Evolutionary conservation across 2,888 invertebrate species (phyloP), one percentile per base, ranked within the genome.

Genomic region (Gymnosoma rotundatum): DNA sequence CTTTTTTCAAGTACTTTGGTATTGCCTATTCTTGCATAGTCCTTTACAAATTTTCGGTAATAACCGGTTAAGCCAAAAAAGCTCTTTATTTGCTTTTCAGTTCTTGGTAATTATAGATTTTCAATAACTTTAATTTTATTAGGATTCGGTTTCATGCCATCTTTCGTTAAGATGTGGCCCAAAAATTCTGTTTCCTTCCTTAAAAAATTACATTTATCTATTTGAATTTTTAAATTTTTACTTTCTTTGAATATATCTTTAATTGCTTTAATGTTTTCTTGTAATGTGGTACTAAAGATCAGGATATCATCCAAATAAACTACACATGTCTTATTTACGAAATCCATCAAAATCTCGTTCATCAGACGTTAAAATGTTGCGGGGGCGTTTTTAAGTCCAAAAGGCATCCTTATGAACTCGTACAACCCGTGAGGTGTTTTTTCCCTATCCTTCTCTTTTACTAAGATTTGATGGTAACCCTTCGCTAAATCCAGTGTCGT

Each of bases 41-140:
- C n/a, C n/a, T n/a, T 42, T 10, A 42, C 60, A 16, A 78, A 78
- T 50, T 78, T 74, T 9, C 64, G 8, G n/a, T 66, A 66, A 12
- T 75, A 66, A 0, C 75, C 75, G 14, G 56, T 56, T 3, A 78
- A 1, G 9, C 83, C 78, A 21, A 83, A 52, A 67, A 78, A 83
- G 25, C 73, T 69, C 63, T 83, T 73, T n/a, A 78, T 78, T 20
- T 78, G 45, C 18, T 66, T 78, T 25, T 66, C 61, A 1, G 78
- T 78, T 61, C 45, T 69, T n/a, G 69, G 63, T 25, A 70, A 1
- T 50, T 67, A 42, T 14, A 78, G n/a, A 14, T 66, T 16, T 61
- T 82, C 0, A 20, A 63, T 70, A 42, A 45, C n/a, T 25, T 58
- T 66, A 58, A n/a, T 20, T 48, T 76, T 67, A 7, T 76, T 32